Percentiles rank a stretch among this genome's conserved stretches.
Conservation (phyloP, 2,113 vertebrate genomes). For the Oceanodroma tethys region DNA sequence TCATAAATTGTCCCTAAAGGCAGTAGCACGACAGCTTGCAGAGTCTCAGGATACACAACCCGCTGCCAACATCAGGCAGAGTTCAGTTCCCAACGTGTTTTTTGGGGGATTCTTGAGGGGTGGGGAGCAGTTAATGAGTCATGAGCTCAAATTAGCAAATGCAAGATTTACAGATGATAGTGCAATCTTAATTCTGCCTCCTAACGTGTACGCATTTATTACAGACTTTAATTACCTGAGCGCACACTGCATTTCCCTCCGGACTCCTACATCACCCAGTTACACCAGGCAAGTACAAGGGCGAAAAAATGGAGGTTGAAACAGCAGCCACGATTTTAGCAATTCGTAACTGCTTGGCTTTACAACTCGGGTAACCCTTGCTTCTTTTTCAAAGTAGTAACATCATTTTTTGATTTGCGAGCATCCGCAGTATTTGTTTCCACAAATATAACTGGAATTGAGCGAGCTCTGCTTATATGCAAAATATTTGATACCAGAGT, state of each 20-base stretch:
- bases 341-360: neutral
- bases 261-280: neutral
- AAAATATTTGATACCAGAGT: neutral
- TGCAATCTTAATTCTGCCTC: neutral
- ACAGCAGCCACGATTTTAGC: neutral
- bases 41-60: neutral
- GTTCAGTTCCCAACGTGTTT: fast-evolving
- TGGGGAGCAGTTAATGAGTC: neutral
- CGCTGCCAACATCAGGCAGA: neutral
- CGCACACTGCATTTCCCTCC: neutral
- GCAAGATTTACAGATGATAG: neutral
- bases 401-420: neutral
- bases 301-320: neutral
- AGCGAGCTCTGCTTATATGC: neutral
- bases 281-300: neutral
- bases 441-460: neutral
- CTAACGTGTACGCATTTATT: fast-evolving
- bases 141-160: neutral
- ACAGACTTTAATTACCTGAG: neutral
- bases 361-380: neutral
- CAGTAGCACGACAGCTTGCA: neutral
- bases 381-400: neutral
- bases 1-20: neutral
- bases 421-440: neutral
- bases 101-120: neutral